Evolutionary conservation across 1,140 invertebrate species (phyloP), one percentile per base, ranked within the genome.

Genomic region (Neodiprion pinetum): DNA sequence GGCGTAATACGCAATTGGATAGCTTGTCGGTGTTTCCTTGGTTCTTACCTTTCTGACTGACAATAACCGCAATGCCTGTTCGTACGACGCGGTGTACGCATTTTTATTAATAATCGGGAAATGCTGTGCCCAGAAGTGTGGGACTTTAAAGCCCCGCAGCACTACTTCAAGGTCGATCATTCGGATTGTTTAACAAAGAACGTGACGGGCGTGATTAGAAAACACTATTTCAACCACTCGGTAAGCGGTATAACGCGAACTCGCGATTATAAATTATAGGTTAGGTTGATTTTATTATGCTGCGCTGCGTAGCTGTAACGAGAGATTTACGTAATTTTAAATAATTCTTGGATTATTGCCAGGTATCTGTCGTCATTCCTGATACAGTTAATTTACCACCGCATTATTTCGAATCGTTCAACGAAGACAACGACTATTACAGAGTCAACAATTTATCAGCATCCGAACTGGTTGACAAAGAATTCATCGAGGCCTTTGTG

Each of bases 121-220:
- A 91, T 91, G 91, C 86, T 90, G 76, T 88, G 86, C 82, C 90
- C 91, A 70, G 87, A 90, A 86, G 85, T 90, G 70, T 91, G 88
- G 88, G 82, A 90, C 68, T 90, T 91, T 74, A 82, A 84, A 78
- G 81, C 89, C 76, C 87, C 89, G 28, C 74, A 79, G 76, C 82
- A 86, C 77, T 72, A 80, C 76, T 84, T 87, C 72, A 78, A 82
- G 53, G 75, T 80, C 50, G 75, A 85, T 74, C 77, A 79, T 71
- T 79, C 80, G 48, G 72, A 80, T 74, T 77, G 75, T 68, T 74
- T 75, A 17, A 72, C 77, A 72, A 65, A 78, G 68, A 48, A 78
- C 76, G n/a, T 80, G 47, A 76, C 82, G 12, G 28, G 69, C 9
- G 66, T 79, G 9, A 78, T 90, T 21, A 79, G 80, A 1, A 82